Percentiles rank a stretch among this genome's conserved stretches.
phyloP scores from a whole-genome alignment of 2,113 vertebrate species.

The Bos taurus region ARS-UCD2.0 NC_037348.1:35404001-35404500 shows the following conservation, averaged over 20 bases:
- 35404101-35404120: background rate
- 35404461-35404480: background rate
- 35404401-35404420: background rate
- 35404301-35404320: background rate
- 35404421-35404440: background rate
- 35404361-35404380: background rate
- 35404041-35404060: background rate
- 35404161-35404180: background rate
- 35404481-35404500: background rate
- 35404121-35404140: background rate
- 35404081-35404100: background rate
- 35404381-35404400: background rate
- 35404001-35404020: background rate
- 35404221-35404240: constrained; percentile 15
- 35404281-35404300: background rate
- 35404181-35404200: background rate
- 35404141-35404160: background rate
- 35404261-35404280: background rate
- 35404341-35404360: background rate
- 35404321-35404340: background rate
- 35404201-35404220: background rate
- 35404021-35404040: background rate
- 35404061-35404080: background rate
- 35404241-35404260: background rate
- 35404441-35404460: background rate